These are phyloP conservation scores for Scolopax bukidnonensis DNA, from an alignment of 2,797 vertebrate species.

Conservation along the genomic window DNA sequence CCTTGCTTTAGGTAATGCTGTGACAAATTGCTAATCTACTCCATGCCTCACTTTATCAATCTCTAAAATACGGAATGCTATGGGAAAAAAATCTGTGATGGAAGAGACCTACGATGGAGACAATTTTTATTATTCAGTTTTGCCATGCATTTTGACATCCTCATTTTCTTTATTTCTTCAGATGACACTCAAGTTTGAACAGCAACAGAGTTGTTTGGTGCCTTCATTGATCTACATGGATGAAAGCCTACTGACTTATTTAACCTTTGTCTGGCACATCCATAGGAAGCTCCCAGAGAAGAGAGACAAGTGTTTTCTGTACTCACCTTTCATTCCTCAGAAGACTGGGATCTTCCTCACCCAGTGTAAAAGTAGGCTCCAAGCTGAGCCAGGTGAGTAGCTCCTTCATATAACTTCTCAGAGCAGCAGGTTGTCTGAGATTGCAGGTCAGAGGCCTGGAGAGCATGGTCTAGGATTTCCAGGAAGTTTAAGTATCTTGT, in stretches of 20 bases:
- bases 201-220: neutral
- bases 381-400: neutral
- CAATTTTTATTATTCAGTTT: neutral
- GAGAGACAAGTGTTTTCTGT: neutral
- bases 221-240: neutral
- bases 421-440: neutral
- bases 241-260: neutral
- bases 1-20: neutral
- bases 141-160: neutral
- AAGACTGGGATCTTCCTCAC: neutral
- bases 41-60: neutral
- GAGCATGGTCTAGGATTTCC: neutral
- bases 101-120: neutral
- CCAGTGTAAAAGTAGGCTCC: neutral
- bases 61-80: neutral
- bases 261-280: neutral
- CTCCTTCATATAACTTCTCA: neutral
- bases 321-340: neutral
- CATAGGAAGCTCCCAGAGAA: neutral
- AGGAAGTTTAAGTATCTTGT: neutral
- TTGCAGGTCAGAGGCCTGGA: neutral
- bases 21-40: neutral
- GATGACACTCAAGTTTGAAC: neutral
- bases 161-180: neutral
- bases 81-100: neutral